Percentiles rank a stretch among this genome's conserved stretches.
phyloP scores from a whole-genome alignment of 2,113 vertebrate species.

The Petrocephalus zakoni region DNA sequence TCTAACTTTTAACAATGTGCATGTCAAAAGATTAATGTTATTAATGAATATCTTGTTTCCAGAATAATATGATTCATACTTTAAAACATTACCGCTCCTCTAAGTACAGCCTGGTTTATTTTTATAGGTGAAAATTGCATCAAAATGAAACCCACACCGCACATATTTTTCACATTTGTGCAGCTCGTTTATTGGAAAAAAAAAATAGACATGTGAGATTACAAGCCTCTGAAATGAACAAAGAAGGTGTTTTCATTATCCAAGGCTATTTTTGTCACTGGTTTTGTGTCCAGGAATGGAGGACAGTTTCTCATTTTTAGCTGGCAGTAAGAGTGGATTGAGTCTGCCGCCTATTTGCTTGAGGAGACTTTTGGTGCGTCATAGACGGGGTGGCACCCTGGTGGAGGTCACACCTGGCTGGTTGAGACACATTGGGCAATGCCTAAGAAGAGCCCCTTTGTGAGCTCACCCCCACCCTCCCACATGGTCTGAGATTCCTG shows the following conservation, averaged over 20 bases:
- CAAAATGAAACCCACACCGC: constrained; percentile 3
- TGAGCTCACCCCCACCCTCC: not conserved
- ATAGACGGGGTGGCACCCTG: not conserved
- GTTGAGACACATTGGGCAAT: not conserved
- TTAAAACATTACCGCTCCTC: not conserved
- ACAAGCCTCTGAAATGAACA: not conserved
- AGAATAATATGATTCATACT: constrained; percentile 9
- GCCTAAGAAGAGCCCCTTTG: not conserved
- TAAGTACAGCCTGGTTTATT: constrained; percentile 8
- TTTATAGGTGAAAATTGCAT: constrained; percentile 14
- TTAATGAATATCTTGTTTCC: constrained; percentile 17
- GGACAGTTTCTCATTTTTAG: not conserved
- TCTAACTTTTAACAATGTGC: constrained; percentile 17
- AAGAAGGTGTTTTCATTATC: constrained; percentile 8
- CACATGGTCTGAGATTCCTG: not conserved
- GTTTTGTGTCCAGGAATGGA: not conserved
- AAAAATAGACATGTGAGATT: not conserved
- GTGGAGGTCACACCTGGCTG: not conserved
- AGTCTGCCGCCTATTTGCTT: not conserved
- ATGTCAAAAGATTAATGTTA: constrained; percentile 17
- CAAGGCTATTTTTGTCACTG: not conserved
- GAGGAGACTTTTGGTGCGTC: not conserved
- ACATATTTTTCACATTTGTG: not conserved
- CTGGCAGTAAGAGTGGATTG: not conserved
- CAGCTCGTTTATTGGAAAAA: not conserved